Evolutionary conservation across 2,113 vertebrate genomes (phyloP), one percentile per base, ranked within the genome.

Genomic region (Camelus dromedarius): DNA sequence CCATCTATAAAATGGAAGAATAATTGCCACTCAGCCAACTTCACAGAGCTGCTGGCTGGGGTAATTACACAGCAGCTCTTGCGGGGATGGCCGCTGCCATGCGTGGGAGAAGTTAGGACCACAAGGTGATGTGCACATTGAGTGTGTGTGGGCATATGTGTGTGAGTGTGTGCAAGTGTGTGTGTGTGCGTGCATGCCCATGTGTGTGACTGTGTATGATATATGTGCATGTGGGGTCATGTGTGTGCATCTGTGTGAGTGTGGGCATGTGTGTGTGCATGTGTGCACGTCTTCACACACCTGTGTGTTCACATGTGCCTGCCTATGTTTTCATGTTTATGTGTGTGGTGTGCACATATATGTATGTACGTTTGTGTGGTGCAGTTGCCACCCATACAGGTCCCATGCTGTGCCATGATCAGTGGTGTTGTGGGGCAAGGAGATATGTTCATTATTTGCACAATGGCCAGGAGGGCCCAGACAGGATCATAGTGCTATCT

Each of bases 1-100:
- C n/a, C 15, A 2, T 89, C 90, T 79, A 80, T 91, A 88, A 96
- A 93, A 69, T 81, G 46, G 35, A 12, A 92, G 64, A 66, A 6
- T 95, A 76, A 85, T 84, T 93, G 67, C 77, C 87, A 89, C 82
- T 84, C 13, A 10, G 32, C n/a, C 18, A 26, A 42, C 79, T 73
- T 62, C 73, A 79, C 19, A 89, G 73, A 96, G 56, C 35, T 77
- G 13, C 72, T 69, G 46, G 50, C 66, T 8, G 15, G 58, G 38
- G 16, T 66, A 58, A 90, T 87, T 38, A 85, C 18, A 69, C 6
- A 13, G 26, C 18, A 20, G 13, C 20, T 75, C 14, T 70, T 12
- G 22, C 7, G 6, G 69, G 38, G 22, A 42, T 11, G n/a, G 56
- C 30, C 24, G 28, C 69, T 62, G 18, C 35, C 16, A 0, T 77